Evolutionary conservation across 2,888 invertebrate species (phyloP), one percentile per base, ranked within the genome.

Genomic region (Scaptomyza polygonia): DNA sequence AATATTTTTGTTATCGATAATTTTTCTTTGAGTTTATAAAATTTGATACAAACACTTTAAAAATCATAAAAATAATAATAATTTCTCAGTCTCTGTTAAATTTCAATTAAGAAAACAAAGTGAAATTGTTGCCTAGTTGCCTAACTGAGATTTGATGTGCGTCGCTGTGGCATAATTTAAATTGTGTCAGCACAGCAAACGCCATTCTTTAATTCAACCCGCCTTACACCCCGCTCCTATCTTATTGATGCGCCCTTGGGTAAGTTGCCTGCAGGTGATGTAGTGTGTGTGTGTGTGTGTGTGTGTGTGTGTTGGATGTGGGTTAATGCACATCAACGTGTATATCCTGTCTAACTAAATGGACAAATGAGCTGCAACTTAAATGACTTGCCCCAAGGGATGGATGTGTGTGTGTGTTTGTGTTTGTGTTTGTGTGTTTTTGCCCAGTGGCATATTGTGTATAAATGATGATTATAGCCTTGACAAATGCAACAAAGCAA

Each of bases 61-160:
- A 21, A 21, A 21, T 21, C 21, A 21, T 21, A 21, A 21, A 21
- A 21, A 21, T 21, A 21, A 21, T 21, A 21, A 21, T 21, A 21
- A 21, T 21, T 3, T 21, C 3, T 21, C 21, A 3, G 21, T 21
- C 21, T 21, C 21, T 21, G 21, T 3, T 21, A 3, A 21, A 21
- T 21, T 21, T 21, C 3, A 21, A 21, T 21, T n/a, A n/a, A n/a
- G n/a, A n/a, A n/a, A n/a, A n/a, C n/a, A n/a, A n/a, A n/a, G n/a
- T n/a, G n/a, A n/a, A n/a, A n/a, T n/a, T n/a, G 2, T 11, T 25
- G 11, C 14, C 25, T 4, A 11, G 27, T 11, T 14, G 69, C 54
- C 77, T 72, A 72, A 77, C 72, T 77, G 77, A 66, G 76, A 77
- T 77, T 69, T 72, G 63, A 66, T 43, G 59, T 34, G 57, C 42